phyloP scores from a whole-genome alignment of 2,888 invertebrate species.

The Trisateles emortualis region DNA sequence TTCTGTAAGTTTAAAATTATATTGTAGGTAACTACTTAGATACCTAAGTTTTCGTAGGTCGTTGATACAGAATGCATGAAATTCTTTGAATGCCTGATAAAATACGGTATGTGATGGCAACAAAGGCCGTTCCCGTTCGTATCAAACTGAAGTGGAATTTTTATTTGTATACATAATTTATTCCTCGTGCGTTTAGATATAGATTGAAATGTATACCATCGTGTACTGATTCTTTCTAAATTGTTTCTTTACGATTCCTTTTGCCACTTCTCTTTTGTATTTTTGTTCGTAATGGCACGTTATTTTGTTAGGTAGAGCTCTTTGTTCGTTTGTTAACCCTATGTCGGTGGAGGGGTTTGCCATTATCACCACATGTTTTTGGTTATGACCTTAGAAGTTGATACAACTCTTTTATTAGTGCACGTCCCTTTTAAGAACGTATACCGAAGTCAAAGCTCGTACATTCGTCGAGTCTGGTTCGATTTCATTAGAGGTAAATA shows the following conservation, averaged over 20 bases:
- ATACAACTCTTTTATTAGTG: too few species aligned
- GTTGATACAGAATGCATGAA: slow-evolving; percentile 12
- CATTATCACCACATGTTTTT: too few species aligned
- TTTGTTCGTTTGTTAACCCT: background rate
- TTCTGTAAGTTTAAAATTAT: slow-evolving; percentile 1
- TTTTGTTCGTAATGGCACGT: background rate
- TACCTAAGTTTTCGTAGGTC: slow-evolving; percentile 2
- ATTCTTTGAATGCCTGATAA: slow-evolving; percentile 20
- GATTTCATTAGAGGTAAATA: too few species aligned
- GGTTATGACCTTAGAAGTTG: too few species aligned
- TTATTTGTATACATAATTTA: slow-evolving; percentile 15
- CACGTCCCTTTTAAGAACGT: too few species aligned
- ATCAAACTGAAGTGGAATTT: slow-evolving; percentile 17
- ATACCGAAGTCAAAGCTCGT: too few species aligned
- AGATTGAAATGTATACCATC: background rate
- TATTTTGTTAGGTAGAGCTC: background rate
- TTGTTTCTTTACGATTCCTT: background rate
- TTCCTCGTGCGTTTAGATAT: slow-evolving; percentile 1
- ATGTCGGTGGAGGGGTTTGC: background rate
- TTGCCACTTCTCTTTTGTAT: background rate
- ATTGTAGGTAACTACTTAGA: too few species aligned
- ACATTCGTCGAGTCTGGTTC: too few species aligned
- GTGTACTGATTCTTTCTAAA: slow-evolving; percentile 1
- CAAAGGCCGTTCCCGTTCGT: slow-evolving; percentile 13
- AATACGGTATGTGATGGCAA: slow-evolving; percentile 15